phyloP scores from a whole-genome alignment of 2,888 invertebrate species.

The Latrodectus elegans region DNA sequence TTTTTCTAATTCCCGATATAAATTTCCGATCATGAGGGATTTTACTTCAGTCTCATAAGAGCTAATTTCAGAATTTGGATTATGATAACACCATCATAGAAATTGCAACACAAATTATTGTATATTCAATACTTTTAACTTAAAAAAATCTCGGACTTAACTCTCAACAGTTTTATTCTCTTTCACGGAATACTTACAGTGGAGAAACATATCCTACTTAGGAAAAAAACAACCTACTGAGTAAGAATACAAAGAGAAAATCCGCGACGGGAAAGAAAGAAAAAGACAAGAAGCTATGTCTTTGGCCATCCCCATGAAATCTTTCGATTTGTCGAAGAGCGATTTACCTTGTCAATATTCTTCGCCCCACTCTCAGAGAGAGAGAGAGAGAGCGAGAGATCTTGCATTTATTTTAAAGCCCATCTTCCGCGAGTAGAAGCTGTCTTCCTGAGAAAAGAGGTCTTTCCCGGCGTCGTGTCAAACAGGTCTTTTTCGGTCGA shows the following conservation, averaged over 20 bases:
- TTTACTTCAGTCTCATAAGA: too few species aligned
- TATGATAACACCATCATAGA: too few species aligned
- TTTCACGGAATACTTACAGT: too few species aligned
- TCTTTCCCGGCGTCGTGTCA: background rate
- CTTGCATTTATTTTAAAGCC: background rate
- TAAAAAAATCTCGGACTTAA: too few species aligned
- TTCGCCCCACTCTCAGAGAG: background rate
- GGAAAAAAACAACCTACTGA: background rate
- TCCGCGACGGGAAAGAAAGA: background rate
- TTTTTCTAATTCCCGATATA: too few species aligned
- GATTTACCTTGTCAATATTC: background rate
- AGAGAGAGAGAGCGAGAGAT: background rate
- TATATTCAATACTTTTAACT: too few species aligned
- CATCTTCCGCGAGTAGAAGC: background rate
- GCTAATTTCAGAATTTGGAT: too few species aligned
- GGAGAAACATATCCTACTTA: background rate
- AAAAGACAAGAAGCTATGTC: background rate
- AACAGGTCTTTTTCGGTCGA: background rate
- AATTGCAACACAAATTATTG: too few species aligned
- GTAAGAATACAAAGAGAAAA: too few species aligned
- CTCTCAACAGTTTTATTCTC: too few species aligned
- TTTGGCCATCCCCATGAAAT: background rate
- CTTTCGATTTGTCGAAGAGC: background rate
- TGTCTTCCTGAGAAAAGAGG: background rate
- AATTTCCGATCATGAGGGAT: too few species aligned